Evolutionary conservation across 1,140 invertebrate species (phyloP).

Genomic region (Mercenaria mercenaria): DNA sequence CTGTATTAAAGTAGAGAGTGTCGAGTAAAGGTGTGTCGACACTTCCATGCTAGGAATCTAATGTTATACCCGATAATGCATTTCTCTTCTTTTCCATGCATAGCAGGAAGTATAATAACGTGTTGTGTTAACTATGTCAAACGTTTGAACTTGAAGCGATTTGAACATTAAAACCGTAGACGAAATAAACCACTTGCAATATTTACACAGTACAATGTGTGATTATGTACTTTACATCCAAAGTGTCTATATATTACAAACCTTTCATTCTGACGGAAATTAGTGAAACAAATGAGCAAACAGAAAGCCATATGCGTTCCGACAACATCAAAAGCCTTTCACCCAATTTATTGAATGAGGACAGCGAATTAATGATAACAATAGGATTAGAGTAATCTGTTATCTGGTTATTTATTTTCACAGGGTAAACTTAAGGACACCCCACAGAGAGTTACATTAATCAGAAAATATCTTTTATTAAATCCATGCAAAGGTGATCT

Average conservation of each 20-base stretch:
- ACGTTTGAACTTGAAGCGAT: too few species aligned
- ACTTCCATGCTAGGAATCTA: too few species aligned
- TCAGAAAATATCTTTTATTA: conserved; percentile 38
- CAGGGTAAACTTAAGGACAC: conserved; percentile 34
- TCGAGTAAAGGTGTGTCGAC: too few species aligned
- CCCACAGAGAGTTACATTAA: conserved; percentile 33
- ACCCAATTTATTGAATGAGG: conserved; percentile 38
- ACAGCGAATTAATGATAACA: conserved; percentile 49
- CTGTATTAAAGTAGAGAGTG: too few species aligned
- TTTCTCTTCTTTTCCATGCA: too few species aligned
- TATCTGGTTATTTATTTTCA: conserved; percentile 45
- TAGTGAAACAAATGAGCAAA: neutral
- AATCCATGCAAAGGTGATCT: neutral
- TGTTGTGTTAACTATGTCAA: too few species aligned
- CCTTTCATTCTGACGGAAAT: conserved; percentile 27
- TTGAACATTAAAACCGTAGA: too few species aligned
- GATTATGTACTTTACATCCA: neutral
- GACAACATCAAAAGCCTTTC: conserved; percentile 18
- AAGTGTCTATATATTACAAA: neutral
- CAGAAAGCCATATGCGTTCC: neutral
- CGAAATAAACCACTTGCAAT: neutral
- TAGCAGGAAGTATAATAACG: too few species aligned
- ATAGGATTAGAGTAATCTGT: conserved; percentile 41
- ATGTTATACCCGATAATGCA: too few species aligned
- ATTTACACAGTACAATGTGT: neutral